These are phyloP conservation scores for Eulacestoma nigropectus DNA, from an alignment of 2,113 vertebrate species.

Conservation along the genomic window DNA sequence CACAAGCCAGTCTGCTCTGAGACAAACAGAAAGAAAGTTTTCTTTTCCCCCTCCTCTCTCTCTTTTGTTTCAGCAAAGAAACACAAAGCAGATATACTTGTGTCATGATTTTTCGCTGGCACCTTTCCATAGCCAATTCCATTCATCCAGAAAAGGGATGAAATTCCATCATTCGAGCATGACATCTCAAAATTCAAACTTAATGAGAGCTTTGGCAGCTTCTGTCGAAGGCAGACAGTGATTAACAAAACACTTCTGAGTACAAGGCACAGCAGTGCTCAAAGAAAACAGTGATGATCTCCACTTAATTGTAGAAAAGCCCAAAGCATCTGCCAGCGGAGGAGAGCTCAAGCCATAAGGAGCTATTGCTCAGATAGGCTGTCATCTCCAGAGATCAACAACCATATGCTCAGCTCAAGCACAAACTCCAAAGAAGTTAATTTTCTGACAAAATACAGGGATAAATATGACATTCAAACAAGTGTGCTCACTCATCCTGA, in stretches of 20 bases:
- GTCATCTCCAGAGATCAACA: conserved; percentile 99
- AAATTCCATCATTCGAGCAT: conserved; percentile 87
- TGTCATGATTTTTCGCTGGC: conserved; percentile 72
- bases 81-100: conserved; percentile 72
- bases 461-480: conserved; percentile 99
- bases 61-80: conserved; percentile 71
- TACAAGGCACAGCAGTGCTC: conserved; percentile 99
- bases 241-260: conserved; percentile 99
- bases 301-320: conserved; percentile 99
- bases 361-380: conserved; percentile 99
- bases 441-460: conserved; percentile 99
- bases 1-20: conserved; percentile 36
- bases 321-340: conserved; percentile 99
- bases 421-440: conserved; percentile 98
- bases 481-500: conserved; percentile 99
- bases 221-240: conserved; percentile 98
- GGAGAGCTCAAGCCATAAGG: conserved; percentile 92
- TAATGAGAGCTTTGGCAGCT: conserved; percentile 99
- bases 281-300: conserved; percentile 99
- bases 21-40: conserved; percentile 52
- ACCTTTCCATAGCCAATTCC: conserved; percentile 80
- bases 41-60: neutral
- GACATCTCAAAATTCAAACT: conserved; percentile 93
- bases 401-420: conserved; percentile 99
- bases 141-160: conserved; percentile 83